A percentile compares a stretch with the other conserved stretches of the same genome.
phyloP scores from a whole-genome alignment of 1,140 invertebrate genomes.

The Caenorhabditis brenneri region DNA sequence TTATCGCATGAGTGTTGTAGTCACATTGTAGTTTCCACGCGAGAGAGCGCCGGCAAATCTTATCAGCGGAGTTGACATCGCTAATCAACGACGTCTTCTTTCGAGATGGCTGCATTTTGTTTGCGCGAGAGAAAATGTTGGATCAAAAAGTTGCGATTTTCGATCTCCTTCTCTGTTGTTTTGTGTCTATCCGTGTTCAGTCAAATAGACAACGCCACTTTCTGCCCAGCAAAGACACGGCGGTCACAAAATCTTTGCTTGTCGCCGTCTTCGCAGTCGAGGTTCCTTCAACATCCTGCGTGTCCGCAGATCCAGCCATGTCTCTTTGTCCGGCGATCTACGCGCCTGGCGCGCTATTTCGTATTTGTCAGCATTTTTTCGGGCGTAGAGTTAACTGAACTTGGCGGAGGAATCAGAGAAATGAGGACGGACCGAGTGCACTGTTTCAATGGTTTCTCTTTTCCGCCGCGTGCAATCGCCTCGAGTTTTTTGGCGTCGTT shows the following conservation, averaged over 20 bases:
- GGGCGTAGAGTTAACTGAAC: background rate
- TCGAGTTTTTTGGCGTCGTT: background rate
- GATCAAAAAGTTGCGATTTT: slow-evolving; percentile 34
- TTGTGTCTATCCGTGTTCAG: slow-evolving; percentile 32
- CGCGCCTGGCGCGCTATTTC: background rate
- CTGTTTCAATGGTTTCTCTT: background rate
- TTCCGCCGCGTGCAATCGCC: background rate
- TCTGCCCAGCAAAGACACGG: background rate
- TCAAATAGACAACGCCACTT: background rate
- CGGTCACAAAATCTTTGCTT: slow-evolving; percentile 25
- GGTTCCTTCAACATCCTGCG: background rate
- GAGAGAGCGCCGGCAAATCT: background rate
- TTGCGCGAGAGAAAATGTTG: background rate
- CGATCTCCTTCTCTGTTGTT: background rate
- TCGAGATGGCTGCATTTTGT: background rate
- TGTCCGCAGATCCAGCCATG: background rate
- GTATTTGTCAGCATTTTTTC: slow-evolving; percentile 33
- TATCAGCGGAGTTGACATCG: background rate
- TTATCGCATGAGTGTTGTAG: background rate
- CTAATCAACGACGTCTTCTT: background rate
- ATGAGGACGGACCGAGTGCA: background rate
- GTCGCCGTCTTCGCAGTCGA: background rate
- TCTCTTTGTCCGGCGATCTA: background rate
- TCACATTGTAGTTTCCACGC: background rate
- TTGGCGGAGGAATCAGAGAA: background rate